Evolutionary conservation across 2,888 invertebrate species (phyloP), one percentile per base, ranked within the genome.

Genomic region (Acanthosepion pharaonis): DNA sequence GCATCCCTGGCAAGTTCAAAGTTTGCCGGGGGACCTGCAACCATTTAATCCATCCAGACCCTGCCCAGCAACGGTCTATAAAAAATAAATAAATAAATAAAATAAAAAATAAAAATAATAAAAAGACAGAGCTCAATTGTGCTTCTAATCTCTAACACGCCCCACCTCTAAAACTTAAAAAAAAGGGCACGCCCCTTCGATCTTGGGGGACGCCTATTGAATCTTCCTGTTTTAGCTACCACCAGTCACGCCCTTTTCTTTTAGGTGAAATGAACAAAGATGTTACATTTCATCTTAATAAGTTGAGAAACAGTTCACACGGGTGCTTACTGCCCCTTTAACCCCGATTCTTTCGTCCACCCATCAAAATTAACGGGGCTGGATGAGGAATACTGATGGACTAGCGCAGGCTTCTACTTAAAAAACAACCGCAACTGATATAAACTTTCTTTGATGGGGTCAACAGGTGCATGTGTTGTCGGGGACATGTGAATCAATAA

Each of bases 361-460:
- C 78, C 78, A 9, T 8, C 78, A 15, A 78, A 78, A 78, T n/a
- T 78, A 78, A 78, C 78, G 33, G 78, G 15, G 33, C 33, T 78
- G 78, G 78, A 78, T 78, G 33, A 78, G 78, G 78, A 78, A 33
- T 78, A 78, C n/a, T n/a, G 78, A 78, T 33, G 11, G 78, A 33
- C 78, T 78, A 11, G 78, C 78, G n/a, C 78, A n/a, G 18, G n/a
- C 78, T 18, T 33, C 78, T 33, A 78, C 78, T 78, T 78, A 78
- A 78, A 78, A 78, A 78, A 78, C 78, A n/a, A 78, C 78, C 78
- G n/a, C 78, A 78, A n/a, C 78, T 78, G 78, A 78, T 78, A 78
- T 78, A 78, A 78, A 78, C 78, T 33, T 33, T 11, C 78, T 78
- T 78, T 78, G 78, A 78, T 78, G 78, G 78, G 78, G 78, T 78